Percentiles rank a stretch among this genome's conserved stretches.
phyloP scores from a whole-genome alignment of 2,797 vertebrate species.

The Oreochromis mossambicus region DNA sequence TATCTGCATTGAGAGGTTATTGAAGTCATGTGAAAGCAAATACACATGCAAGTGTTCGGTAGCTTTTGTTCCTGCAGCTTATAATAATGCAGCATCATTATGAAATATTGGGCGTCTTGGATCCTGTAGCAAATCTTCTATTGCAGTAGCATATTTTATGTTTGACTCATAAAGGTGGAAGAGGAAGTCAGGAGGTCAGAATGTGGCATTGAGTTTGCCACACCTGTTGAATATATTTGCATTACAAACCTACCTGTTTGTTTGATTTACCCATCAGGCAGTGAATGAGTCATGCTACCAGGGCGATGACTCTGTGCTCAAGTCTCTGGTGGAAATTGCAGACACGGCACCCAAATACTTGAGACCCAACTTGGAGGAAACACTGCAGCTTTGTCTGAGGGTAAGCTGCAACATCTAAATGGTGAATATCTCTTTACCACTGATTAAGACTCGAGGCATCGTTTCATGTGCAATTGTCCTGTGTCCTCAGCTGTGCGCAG shows the following conservation, averaged over 20 bases:
- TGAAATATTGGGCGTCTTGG: neutral
- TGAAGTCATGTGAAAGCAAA: neutral
- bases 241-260: neutral
- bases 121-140: neutral
- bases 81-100: neutral
- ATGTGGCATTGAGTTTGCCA: neutral
- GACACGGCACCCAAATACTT: conserved; percentile 97
- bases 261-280: conserved; percentile 71
- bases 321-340: conserved; percentile 96
- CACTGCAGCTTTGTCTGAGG: conserved; percentile 94
- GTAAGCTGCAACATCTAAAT: conserved; percentile 57
- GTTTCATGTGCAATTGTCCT: neutral
- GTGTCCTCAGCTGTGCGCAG: conserved; percentile 85
- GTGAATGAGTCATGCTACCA: conserved; percentile 96
- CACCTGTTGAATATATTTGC: neutral
- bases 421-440: fast-evolving
- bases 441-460: too few relatives aligned
- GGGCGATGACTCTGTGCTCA: conserved; percentile 94
- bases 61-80: neutral
- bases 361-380: conserved; percentile 92
- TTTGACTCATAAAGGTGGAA: neutral
- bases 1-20: neutral
- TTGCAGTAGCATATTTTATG: neutral
- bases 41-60: fast-evolving
- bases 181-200: neutral